phyloP scores from a whole-genome alignment of 2,888 invertebrate genomes.

The Thyatira batis region DNA sequence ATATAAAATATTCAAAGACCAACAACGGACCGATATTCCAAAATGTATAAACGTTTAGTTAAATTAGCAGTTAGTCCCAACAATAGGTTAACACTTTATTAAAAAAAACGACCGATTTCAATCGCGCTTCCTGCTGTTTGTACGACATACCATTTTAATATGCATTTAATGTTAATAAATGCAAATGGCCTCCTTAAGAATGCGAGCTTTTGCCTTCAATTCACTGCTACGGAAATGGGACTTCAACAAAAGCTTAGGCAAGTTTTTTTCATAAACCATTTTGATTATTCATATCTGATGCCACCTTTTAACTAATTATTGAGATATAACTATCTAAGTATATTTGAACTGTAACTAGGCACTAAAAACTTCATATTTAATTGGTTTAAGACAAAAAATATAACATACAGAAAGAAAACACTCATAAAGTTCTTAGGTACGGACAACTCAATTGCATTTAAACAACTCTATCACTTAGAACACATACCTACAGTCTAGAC shows the following conservation, averaged over 20 bases:
- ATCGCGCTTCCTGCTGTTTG: constrained; percentile 35
- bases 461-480: too few species aligned
- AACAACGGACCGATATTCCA: too few species aligned
- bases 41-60: not conserved
- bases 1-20: too few species aligned
- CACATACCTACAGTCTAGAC: too few species aligned
- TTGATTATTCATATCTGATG: not conserved
- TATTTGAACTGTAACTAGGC: too few species aligned
- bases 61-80: not conserved
- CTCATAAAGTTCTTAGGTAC: too few species aligned
- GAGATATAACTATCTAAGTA: too few species aligned
- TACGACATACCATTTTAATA: constrained; percentile 30
- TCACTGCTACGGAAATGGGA: constrained; percentile 19
- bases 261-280: not conserved
- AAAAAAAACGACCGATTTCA: constrained; percentile 32
- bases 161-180: constrained; percentile 28
- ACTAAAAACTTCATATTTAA: too few species aligned
- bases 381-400: too few species aligned
- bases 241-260: not conserved
- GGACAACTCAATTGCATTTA: too few species aligned
- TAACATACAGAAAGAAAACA: too few species aligned
- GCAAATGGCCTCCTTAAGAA: constrained; percentile 30
- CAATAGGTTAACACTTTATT: constrained; percentile 25
- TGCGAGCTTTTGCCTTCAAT: constrained; percentile 16
- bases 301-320: not conserved